Evolutionary conservation across 2,797 vertebrate genomes (phyloP).

Genomic region (Sebastiscus albofasciatus): DNA sequence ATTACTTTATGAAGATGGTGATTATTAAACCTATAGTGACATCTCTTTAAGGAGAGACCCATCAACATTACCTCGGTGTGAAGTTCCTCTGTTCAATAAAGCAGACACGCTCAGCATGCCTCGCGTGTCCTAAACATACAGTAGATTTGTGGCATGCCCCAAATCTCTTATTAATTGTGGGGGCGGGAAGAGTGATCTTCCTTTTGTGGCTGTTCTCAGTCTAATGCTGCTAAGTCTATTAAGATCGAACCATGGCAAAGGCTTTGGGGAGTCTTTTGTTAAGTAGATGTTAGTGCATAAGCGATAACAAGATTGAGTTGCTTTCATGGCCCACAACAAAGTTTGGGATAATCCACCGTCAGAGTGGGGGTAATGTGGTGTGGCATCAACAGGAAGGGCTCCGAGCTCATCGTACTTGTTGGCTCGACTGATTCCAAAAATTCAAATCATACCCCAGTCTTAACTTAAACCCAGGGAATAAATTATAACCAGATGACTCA

Average conservation of each 20-base stretch:
- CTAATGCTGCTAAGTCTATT: constrained; percentile 80
- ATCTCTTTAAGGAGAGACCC: neutral
- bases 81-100: constrained; percentile 34
- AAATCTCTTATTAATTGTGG: constrained; percentile 80
- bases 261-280: constrained; percentile 75
- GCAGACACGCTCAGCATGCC: constrained; percentile 33
- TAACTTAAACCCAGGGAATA: constrained; percentile 22
- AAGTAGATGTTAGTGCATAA: constrained; percentile 69
- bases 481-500: constrained; percentile 43
- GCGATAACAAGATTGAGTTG: constrained; percentile 78
- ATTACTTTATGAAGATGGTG: neutral
- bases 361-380: constrained; percentile 36
- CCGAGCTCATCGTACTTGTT: constrained; percentile 24
- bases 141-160: constrained; percentile 60
- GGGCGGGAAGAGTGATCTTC: constrained; percentile 66
- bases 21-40: neutral
- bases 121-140: constrained; percentile 65
- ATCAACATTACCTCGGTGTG: neutral
- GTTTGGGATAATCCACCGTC: constrained; percentile 75
- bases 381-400: constrained; percentile 34
- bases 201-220: constrained; percentile 70
- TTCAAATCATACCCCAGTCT: constrained; percentile 11
- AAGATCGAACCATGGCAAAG: constrained; percentile 75
- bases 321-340: constrained; percentile 74
- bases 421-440: constrained; percentile 23